phyloP scores from a whole-genome alignment of 2,888 invertebrate genomes.

The Acronicta alni region DNA sequence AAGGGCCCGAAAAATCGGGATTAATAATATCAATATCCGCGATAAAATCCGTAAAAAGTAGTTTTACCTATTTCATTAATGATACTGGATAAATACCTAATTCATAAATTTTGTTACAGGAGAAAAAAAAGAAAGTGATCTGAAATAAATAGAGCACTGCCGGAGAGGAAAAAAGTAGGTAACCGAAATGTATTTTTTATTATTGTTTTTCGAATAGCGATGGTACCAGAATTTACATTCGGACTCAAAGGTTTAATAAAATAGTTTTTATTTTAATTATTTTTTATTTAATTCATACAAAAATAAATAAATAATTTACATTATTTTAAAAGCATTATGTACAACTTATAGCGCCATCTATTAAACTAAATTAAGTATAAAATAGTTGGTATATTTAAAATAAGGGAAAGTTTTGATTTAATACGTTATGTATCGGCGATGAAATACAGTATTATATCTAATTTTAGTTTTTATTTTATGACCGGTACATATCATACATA shows the following conservation, averaged over 20 bases:
- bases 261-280: conserved; percentile 17
- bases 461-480: not conserved
- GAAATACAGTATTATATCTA: not conserved
- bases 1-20: too few relatives aligned
- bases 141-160: not conserved
- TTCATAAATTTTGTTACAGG: not conserved
- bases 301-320: conserved; percentile 88
- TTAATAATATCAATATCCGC: too few relatives aligned
- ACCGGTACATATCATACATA: not conserved
- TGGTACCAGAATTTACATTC: not conserved
- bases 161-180: not conserved
- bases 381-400: conserved; percentile 40
- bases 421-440: conserved; percentile 3
- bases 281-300: conserved; percentile 69
- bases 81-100: not conserved
- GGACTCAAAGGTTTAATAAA: not conserved
- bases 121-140: not conserved
- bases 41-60: too few relatives aligned
- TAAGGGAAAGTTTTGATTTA: not conserved
- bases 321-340: conserved; percentile 79
- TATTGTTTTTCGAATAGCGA: not conserved
- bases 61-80: too few relatives aligned
- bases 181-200: not conserved
- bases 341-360: conserved; percentile 76
- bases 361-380: conserved; percentile 60